Evolutionary conservation across 2,797 vertebrate genomes (phyloP).

Genomic region (Podargus strigoides): DNA sequence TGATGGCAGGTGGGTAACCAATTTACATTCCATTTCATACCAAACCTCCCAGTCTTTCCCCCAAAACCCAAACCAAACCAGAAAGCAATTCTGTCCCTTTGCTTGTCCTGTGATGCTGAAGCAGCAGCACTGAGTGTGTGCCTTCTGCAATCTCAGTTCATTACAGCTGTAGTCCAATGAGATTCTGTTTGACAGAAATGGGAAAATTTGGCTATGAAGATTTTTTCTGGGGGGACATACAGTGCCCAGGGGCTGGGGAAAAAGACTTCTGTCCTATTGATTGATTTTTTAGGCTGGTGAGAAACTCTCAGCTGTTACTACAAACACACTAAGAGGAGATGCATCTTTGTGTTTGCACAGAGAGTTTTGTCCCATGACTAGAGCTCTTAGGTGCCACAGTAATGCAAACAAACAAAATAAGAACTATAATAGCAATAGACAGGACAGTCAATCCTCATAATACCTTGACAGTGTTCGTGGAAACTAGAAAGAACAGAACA

Average conservation of each 20-base stretch:
- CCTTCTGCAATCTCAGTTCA: neutral
- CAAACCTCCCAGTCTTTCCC: neutral
- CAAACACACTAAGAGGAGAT: neutral
- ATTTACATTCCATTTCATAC: neutral
- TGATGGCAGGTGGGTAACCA: neutral
- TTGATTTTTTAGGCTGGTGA: neutral
- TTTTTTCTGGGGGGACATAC: neutral
- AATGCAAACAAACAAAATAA: slow-evolving; percentile 31
- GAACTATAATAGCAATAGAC: slow-evolving; percentile 24
- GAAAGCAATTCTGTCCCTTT: neutral
- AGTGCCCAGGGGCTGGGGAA: neutral
- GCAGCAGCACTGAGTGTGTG: neutral
- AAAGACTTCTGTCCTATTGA: neutral
- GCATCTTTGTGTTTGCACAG: neutral
- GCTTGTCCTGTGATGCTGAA: neutral
- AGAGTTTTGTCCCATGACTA: neutral
- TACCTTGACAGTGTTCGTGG: neutral
- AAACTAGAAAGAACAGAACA: slow-evolving; percentile 31
- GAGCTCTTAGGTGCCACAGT: neutral
- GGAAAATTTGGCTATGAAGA: neutral
- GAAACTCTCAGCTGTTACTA: neutral
- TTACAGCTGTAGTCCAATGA: fast-evolving
- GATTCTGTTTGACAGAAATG: neutral
- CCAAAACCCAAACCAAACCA: neutral
- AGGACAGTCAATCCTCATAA: slow-evolving; percentile 49